Base-by-base conservation (phyloP, 2,797 vertebrate genomes). In the Artibeus jamaicensis region DNA sequence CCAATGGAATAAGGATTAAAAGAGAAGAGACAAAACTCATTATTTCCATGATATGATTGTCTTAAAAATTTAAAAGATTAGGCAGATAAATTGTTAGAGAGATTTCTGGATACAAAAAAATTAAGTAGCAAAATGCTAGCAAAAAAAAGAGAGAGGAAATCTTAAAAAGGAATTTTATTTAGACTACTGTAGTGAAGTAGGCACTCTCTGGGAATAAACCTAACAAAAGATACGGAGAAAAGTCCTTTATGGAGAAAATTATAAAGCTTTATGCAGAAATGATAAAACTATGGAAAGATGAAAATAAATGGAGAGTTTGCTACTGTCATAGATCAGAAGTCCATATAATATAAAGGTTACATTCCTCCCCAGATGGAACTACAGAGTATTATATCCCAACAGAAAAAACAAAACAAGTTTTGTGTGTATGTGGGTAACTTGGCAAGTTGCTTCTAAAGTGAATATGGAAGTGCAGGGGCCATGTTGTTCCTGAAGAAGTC, bases 1-100 rank as follows among this genome's bases (percentile, higher is more conserved):
- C 29, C 53, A 77, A 83, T 29, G 15, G 15, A 9, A 44, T n/a
- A 70, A 74, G 2, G 15, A 71, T 90, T 71, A 95, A 57, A 94
- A 93, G 86, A 92, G 19, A 84, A 90, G 68, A 95, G 94, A 87
- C 46, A 89, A 88, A 97, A 83, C n/a, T 86, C 37, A 82, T 85
- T 55, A 74, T 87, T 94, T 84, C 59, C 53, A 87, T 79, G 44
- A 68, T 29, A 62, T 44, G 21, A 89, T 37, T 86, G 15, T 86
- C 65, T 83, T 95, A 32, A 86, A 89, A 59, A 37, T 73, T 55
- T 86, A 71, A 88, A 93, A 74, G 44, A 34, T 21, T 62, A 19
- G 48, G 24, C 39, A 77, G 84, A 70, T 65, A 81, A 87, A 55
- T 83, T 55, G 65, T 81, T 19, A 89, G 81, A 70, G 37, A 79